These are phyloP conservation scores for Bubo bubo DNA, from an alignment of 2,113 vertebrate genomes.

Conservation along the genomic window DNA sequence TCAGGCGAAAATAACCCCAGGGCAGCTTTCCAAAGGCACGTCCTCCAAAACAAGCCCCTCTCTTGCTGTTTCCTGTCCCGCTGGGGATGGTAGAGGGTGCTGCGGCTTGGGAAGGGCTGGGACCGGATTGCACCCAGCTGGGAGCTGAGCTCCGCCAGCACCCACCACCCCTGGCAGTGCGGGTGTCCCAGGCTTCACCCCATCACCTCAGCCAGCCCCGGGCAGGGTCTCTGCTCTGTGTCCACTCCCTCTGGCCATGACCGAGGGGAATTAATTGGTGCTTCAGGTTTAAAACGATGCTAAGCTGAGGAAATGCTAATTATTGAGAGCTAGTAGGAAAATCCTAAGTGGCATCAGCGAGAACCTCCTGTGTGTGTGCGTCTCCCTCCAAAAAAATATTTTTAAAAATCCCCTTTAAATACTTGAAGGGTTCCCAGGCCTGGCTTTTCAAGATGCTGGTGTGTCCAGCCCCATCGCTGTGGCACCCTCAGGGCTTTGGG, in stretches of 20 bases:
- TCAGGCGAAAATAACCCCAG: not conserved
- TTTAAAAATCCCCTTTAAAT: not conserved
- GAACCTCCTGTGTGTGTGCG: not conserved
- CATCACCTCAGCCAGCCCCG: accelerated
- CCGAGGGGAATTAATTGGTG: not conserved
- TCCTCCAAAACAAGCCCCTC: not conserved
- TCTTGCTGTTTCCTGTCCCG: not conserved
- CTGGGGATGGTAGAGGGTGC: not conserved
- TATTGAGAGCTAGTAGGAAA: not conserved
- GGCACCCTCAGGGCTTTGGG: not conserved
- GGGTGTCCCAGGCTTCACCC: not conserved
- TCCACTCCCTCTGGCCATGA: not conserved
- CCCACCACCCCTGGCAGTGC: accelerated
- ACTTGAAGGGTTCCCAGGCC: not conserved
- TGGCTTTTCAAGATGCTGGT: accelerated
- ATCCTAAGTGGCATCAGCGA: not conserved
- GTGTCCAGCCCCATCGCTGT: not conserved
- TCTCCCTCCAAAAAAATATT: not conserved
- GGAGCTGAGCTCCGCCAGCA: not conserved
- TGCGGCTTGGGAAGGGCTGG: not conserved
- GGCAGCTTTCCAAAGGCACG: not conserved
- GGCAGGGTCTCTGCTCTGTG: not conserved
- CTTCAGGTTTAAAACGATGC: not conserved
- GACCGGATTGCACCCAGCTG: not conserved
- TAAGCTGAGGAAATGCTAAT: not conserved